phyloP scores from a whole-genome alignment of 1,140 invertebrate species.

The Danaus plexippus region DNA sequence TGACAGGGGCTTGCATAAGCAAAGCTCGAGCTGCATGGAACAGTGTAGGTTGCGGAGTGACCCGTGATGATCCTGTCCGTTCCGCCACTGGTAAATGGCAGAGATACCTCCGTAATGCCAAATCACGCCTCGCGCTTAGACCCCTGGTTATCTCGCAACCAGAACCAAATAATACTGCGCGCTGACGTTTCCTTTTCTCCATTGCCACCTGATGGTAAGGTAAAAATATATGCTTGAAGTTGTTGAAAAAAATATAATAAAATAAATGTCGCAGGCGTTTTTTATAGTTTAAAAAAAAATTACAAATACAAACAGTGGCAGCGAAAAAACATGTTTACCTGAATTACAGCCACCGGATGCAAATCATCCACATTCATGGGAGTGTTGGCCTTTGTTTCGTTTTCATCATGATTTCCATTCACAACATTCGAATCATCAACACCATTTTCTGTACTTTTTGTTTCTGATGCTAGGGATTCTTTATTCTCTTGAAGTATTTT shows the following conservation, averaged over 20 bases:
- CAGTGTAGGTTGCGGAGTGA: conserved; percentile 40
- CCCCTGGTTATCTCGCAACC: conserved; percentile 72
- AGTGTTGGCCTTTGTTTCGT: conserved; percentile 9
- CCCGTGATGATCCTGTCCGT: conserved; percentile 53
- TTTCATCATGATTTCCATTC: conserved; percentile 28
- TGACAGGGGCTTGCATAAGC: conserved; percentile 48
- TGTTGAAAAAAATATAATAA: background rate
- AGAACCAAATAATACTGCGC: conserved; percentile 61
- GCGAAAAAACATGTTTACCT: conserved; percentile 52
- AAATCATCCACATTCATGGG: conserved; percentile 41
- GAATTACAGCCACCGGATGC: conserved; percentile 76
- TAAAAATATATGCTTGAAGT: background rate
- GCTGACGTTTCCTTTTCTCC: conserved; percentile 62
- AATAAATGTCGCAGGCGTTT: background rate
- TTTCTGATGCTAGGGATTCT: conserved; percentile 34
- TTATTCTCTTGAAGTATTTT: conserved; percentile 73
- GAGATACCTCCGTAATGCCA: conserved; percentile 75
- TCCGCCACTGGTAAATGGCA: conserved; percentile 76
- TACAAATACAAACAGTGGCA: background rate
- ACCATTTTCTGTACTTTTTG: conserved; percentile 22
- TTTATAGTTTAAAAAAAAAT: conserved; percentile 3
- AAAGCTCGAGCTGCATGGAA: conserved; percentile 52
- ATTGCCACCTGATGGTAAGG: conserved; percentile 53
- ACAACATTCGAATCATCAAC: conserved; percentile 24
- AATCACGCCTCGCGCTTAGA: conserved; percentile 76